Evolutionary conservation across 2,113 vertebrate species (phyloP), one percentile per base, ranked within the genome.

Genomic region (Gracilinanus agilis): DNA sequence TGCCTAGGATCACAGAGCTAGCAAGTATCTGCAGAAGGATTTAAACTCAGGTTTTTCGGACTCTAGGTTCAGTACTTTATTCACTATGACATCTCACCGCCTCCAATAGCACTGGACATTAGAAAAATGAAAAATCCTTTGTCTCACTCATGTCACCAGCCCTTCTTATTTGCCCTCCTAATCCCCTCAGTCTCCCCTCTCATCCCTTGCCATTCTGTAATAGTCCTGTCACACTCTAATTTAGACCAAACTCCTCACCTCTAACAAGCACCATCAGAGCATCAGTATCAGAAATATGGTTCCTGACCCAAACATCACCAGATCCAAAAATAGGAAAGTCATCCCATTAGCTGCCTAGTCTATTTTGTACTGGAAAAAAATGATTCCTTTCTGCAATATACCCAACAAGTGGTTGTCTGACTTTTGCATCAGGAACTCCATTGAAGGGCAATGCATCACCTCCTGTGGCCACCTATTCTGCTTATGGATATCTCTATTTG

Each of bases 191-290:
- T 58, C n/a, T 94, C 75, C 40, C 53, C 92, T 92, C 90, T 88
- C 90, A 10, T 29, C 83, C 53, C 27, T 90, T 67, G 56, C 90
- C 89, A 95, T 53, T 75, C 93, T 53, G 34, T 93, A 93, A 92
- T 53, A 67, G 1, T 4, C 58, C n/a, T 83, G 23, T 40, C n/a
- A 83, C 7, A 21, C 16, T n/a, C n/a, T 75, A n/a, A 34, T 83
- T 83, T 83, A 23, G n/a, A 94, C 44, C n/a, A 53, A 23, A 44
- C 61, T 34, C 54, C 54, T 44, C 7, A 91, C 19, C 61, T 54
- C 93, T 53, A 91, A 55, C 67, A 40, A n/a, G 90, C 83, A 58
- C 67, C 67, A 75, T 21, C 9, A 75, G 34, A 75, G n/a, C 67
- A 83, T 40, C 34, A 40, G 34, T 67, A 91, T 56, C 92, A 93